Base-by-base conservation (phyloP, 2,113 vertebrate species). In the Myiozetetes cayanensis region DNA sequence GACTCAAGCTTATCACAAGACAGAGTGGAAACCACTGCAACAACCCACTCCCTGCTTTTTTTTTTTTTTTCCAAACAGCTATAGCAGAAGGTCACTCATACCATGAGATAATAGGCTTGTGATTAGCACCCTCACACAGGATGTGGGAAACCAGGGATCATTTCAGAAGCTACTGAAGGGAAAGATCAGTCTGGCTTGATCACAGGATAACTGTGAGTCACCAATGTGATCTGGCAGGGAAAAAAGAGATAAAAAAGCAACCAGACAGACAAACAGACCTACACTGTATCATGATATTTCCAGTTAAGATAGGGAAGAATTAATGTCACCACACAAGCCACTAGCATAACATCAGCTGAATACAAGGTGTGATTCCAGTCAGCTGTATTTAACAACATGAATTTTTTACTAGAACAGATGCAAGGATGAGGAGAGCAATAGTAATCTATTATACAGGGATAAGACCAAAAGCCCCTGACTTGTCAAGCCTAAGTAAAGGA, bases 71-170 rank as follows among this genome's bases (percentile, higher is more conserved):
- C 56, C 44, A 49, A 76, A 39, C 27, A 71, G 74, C 87, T 79
- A 59, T 18, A 58, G 68, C 19, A 89, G 52, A 73, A 94, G 81
- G 78, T 94, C 93, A 91, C 17, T 78, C 82, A 37, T 67, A 72
- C 44, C 35, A 86, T 93, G 91, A 87, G 87, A 87, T 82, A 85
- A 92, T 62, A 72, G 89, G 58, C 77, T 92, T 94, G 89, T 94
- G 95, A 97, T 95, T 72, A 95, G 41, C 72, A 44, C 28, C 52
- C 92, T 95, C 90, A 95, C 47, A 85, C 96, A 95, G 95, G 96
- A 97, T 95, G 95, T 96, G 96, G 96, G 91, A 89, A 95, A 89
- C 93, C 89, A 94, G 89, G 93, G 84, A 94, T 91, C 12, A 0
- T 67, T 94, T 68, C 9, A 82, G 87, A 92, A 27, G 39, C 89